These are phyloP conservation scores for Anthonomus grandis DNA, from an alignment of 1,140 invertebrate genomes.

Conservation along the genomic window DNA sequence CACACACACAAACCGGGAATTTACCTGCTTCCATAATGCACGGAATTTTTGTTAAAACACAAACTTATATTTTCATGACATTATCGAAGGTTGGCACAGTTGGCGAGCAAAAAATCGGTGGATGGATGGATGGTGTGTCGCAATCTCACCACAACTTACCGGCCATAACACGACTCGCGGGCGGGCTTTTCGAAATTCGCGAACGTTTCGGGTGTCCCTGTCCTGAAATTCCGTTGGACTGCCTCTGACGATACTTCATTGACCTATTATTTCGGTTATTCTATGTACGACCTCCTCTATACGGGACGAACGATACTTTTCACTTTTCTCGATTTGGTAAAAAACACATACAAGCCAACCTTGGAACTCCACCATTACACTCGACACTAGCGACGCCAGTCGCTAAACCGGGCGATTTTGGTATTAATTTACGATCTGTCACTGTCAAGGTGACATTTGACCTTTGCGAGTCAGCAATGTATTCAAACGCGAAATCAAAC, in stretches of 20 bases:
- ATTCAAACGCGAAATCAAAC: too few relatives aligned
- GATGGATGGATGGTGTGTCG: too few relatives aligned
- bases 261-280: constrained; percentile 10
- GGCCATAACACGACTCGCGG: constrained; percentile 45
- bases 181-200: constrained; percentile 42
- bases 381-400: too few relatives aligned
- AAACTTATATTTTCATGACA: constrained; percentile 42
- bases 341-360: constrained; percentile 25
- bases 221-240: constrained; percentile 34
- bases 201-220: constrained; percentile 39
- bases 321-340: constrained; percentile 6
- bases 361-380: constrained; percentile 23
- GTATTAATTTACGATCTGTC: too few relatives aligned
- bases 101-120: constrained; percentile 37
- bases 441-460: too few relatives aligned
- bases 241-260: constrained; percentile 28
- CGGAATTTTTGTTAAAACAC: constrained; percentile 30
- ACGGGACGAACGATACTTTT: background rate
- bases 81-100: constrained; percentile 47
- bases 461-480: too few relatives aligned
- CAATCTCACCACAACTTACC: constrained; percentile 46
- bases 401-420: too few relatives aligned
- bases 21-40: constrained; percentile 50
- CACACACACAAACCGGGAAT: constrained; percentile 29
- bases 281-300: background rate